These are phyloP conservation scores for Nylanderia fulva DNA, from an alignment of 1,140 invertebrate species.

Conservation along the genomic window DNA sequence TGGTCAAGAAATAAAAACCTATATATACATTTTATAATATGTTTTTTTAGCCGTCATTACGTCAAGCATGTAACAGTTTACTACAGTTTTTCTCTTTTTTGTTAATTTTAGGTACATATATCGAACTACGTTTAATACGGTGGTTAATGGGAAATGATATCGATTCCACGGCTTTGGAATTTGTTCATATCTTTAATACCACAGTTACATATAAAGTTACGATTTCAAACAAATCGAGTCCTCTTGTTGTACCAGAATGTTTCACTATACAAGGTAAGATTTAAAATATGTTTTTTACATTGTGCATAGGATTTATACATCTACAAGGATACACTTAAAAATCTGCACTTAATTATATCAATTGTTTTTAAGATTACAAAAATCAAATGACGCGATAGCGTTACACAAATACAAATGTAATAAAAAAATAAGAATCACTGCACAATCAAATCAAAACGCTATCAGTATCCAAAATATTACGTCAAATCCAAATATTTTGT, in stretches of 20 bases:
- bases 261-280: slow-evolving; percentile 64
- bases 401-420: no score
- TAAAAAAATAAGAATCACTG: no score
- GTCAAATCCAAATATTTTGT: no score
- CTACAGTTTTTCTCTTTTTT: not conserved
- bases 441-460: no score
- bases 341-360: no score
- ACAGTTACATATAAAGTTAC: slow-evolving; percentile 65
- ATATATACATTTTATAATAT: no score
- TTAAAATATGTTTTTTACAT: not conserved
- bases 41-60: not conserved
- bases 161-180: slow-evolving; percentile 63
- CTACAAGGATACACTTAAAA: not conserved
- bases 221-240: slow-evolving; percentile 24
- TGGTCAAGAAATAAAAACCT: no score
- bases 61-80: not conserved
- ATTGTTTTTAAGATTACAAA: no score
- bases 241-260: slow-evolving; percentile 47
- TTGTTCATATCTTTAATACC: slow-evolving; percentile 69
- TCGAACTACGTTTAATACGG: slow-evolving; percentile 69
- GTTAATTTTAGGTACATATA: slow-evolving; percentile 63
- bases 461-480: no score
- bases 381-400: no score
- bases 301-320: not conserved
- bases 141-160: slow-evolving; percentile 63